Percentiles rank a stretch among this genome's conserved stretches.
Evolutionary conservation across 1,140 invertebrate genomes (phyloP).

Genomic region (Lordiphosa stackelbergi): DNA sequence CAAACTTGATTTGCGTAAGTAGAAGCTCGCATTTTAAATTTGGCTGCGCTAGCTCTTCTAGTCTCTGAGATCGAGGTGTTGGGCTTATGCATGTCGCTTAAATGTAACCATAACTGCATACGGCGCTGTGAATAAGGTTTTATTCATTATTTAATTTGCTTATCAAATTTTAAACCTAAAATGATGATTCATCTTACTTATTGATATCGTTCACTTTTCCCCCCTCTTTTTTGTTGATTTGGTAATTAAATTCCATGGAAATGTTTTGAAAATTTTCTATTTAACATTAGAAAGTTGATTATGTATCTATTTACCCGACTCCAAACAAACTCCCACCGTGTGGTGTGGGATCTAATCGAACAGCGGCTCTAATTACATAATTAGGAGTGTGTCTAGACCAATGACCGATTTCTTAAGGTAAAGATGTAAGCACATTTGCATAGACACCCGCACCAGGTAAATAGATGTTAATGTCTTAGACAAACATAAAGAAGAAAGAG

Average conservation of each 20-base stretch:
- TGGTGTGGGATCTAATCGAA: constrained; percentile 7
- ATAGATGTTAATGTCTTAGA: constrained; percentile 45
- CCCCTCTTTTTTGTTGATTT: constrained; percentile 29
- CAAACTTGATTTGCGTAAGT: too few species aligned
- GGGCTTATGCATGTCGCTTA: too few species aligned
- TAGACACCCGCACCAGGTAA: constrained; percentile 32
- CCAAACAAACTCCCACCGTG: background rate
- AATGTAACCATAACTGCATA: too few species aligned
- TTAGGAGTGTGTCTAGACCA: constrained; percentile 30
- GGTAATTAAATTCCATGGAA: constrained; percentile 45
- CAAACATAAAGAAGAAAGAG: constrained; percentile 31
- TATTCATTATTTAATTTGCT: background rate
- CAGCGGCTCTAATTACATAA: constrained; percentile 51
- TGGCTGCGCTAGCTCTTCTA: too few species aligned
- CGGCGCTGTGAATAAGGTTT: too few species aligned
- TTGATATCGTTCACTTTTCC: background rate
- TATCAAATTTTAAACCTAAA: background rate
- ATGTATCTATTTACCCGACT: background rate
- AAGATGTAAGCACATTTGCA: constrained; percentile 50
- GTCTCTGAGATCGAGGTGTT: too few species aligned
- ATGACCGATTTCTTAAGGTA: constrained; percentile 17
- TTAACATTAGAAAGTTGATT: constrained; percentile 64
- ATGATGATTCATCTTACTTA: constrained; percentile 35
- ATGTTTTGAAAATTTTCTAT: constrained; percentile 52
- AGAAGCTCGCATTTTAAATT: too few species aligned